These are phyloP conservation scores for Ostrea edulis DNA, from an alignment of 1,140 invertebrate genomes.

Conservation along the genomic window DNA sequence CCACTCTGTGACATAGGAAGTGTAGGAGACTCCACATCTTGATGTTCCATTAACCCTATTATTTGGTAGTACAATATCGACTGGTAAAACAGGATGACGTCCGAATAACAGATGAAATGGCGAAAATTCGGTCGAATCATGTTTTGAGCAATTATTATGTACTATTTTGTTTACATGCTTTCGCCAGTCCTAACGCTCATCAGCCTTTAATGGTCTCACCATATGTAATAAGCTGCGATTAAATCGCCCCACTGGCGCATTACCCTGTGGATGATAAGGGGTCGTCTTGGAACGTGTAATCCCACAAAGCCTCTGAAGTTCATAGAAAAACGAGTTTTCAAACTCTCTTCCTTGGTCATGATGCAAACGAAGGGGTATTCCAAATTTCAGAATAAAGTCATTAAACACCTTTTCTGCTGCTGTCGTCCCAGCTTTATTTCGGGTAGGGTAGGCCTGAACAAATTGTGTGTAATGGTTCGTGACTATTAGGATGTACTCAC, in stretches of 20 bases:
- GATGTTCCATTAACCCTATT: slow-evolving; percentile 2
- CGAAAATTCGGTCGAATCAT: slow-evolving; percentile 54
- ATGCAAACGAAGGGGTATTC: slow-evolving; percentile 49
- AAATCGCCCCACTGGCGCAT: slow-evolving; percentile 49
- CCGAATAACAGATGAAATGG: slow-evolving; percentile 58
- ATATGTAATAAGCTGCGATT: slow-evolving; percentile 50
- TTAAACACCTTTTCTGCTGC: slow-evolving; percentile 55
- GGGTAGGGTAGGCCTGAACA: slow-evolving; percentile 49
- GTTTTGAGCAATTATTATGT: slow-evolving; percentile 54
- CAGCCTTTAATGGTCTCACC: slow-evolving; percentile 47
- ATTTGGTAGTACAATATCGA: slow-evolving; percentile 54
- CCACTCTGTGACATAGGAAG: slow-evolving; percentile 25
- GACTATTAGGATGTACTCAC: slow-evolving; percentile 53
- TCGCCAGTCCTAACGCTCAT: slow-evolving; percentile 48
- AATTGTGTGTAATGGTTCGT: slow-evolving; percentile 58
- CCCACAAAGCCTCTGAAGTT: slow-evolving; percentile 39
- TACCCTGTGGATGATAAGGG: slow-evolving; percentile 53
- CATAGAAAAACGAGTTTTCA: slow-evolving; percentile 45
- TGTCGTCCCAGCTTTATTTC: slow-evolving; percentile 48
- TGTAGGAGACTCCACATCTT: background rate
- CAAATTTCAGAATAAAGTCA: slow-evolving; percentile 58
- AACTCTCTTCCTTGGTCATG: slow-evolving; percentile 51
- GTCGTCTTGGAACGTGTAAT: slow-evolving; percentile 30
- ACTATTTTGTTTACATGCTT: slow-evolving; percentile 51
- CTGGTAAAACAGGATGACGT: slow-evolving; percentile 50